Evolutionary conservation across 2,888 invertebrate species (phyloP), one percentile per base, ranked within the genome.

Genomic region (Amblyjoppa fuscipennis): DNA sequence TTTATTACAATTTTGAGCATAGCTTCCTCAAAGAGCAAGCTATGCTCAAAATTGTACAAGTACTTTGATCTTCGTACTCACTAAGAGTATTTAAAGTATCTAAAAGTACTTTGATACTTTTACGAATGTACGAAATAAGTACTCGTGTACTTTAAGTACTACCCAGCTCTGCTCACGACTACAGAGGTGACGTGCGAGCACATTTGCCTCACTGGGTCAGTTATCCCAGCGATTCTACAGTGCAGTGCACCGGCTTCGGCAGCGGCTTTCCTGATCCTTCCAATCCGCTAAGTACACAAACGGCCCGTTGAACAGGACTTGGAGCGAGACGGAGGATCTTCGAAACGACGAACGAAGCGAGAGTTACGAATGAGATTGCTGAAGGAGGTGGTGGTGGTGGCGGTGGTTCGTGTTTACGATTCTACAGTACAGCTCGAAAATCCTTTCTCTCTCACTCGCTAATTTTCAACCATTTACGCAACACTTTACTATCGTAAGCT

Each of bases 231-330:
- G 56, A 61, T 59, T 13, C 25, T 59, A 25, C 59, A 28, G 59
- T 20, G 59, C 13, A 59, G 7, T 77, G 74, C 79, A 61, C 79
- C 64, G 69, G 34, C 73, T 49, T 41, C 56, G 56, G 69, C 45
- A 41, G 16, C 64, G 77, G 73, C 80, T 28, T 70, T 59, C 56
- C 77, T 83, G 66, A 90, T 90, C 90, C 89, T 87, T 85, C 59
- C 59, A 79, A 90, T 89, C 89, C 87, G 85, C 88, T 89, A 88
- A 88, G 88, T 87, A 89, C 87, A 90, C 88, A 87, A 89, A 88
- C 86, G 85, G 83, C 85, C 81, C 56, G 56, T 81, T 61, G 64
- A 51, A 53, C 49, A 49, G 45, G 66, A 68, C 66, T 64, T 68
- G 38, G 20, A 66, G 68, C 69, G 41, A 70, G 59, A 73, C 61